Conservation (phyloP, 2,797 vertebrate species). For the Clarias platycephalus region DNA sequence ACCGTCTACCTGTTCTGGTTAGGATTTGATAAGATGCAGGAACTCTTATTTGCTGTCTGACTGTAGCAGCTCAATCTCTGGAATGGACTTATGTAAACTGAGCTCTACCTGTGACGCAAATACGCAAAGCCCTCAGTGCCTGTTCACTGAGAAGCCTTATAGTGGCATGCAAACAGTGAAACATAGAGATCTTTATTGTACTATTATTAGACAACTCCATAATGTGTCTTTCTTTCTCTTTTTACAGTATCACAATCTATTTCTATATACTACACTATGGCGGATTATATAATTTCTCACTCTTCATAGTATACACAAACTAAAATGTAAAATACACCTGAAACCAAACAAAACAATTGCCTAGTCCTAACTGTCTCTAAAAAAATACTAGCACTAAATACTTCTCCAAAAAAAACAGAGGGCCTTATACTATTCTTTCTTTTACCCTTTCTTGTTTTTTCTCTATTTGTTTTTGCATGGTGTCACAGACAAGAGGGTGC, state of each 20-base stretch:
- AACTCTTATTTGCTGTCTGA: slow-evolving; percentile 64
- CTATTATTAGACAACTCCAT: neutral
- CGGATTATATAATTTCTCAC: neutral
- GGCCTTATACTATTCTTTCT: slow-evolving; percentile 25
- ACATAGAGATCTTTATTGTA: neutral
- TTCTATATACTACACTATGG: slow-evolving; percentile 3
- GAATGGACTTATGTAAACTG: slow-evolving; percentile 66
- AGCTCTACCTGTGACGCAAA: slow-evolving; percentile 65
- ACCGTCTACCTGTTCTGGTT: slow-evolving; percentile 27
- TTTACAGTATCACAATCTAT: too few relatives aligned
- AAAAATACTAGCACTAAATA: neutral
- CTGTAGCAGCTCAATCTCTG: slow-evolving; percentile 61
- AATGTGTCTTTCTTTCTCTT: neutral
- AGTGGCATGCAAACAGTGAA: slow-evolving; percentile 18
- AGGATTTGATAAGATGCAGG: slow-evolving; percentile 62
- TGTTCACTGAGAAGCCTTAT: slow-evolving; percentile 49
- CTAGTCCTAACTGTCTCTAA: neutral
- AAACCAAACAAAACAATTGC: slow-evolving; percentile 40
- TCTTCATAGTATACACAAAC: neutral
- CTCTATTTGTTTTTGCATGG: slow-evolving; percentile 35
- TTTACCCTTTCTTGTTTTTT: slow-evolving; percentile 28
- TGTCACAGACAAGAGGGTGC: slow-evolving; percentile 39
- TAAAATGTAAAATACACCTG: neutral
- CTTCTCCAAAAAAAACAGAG: neutral
- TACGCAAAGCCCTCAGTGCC: slow-evolving; percentile 46